Conservation (phyloP, 2,113 vertebrate species). For the Hemichromis elongatus region DNA sequence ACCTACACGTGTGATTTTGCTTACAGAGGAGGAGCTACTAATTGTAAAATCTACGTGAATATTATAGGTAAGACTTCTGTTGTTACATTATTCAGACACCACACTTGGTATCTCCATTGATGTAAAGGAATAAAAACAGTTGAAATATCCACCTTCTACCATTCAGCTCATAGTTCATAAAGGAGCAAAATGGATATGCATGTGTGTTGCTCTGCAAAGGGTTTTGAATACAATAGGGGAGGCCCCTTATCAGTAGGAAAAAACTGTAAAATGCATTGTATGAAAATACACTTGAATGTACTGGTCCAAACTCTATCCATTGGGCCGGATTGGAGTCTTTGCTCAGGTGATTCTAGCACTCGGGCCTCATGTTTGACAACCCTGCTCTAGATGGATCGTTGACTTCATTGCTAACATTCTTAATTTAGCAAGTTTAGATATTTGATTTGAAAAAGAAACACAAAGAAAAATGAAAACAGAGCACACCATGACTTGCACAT, state of each 20-base stretch:
- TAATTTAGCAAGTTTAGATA: neutral
- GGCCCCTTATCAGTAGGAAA: neutral
- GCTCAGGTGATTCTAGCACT: neutral
- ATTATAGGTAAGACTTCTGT: slow-evolving; percentile 45
- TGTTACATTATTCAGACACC: neutral
- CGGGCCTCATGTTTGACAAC: neutral
- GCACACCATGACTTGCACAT: neutral
- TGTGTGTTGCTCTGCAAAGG: neutral
- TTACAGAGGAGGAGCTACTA: neutral
- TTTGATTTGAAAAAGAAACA: neutral
- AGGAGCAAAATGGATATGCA: neutral
- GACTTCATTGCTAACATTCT: neutral
- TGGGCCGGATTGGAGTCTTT: neutral
- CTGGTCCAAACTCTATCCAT: neutral
- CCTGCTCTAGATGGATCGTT: neutral
- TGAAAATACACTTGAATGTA: neutral
- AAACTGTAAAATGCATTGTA: neutral
- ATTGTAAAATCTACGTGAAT: neutral
- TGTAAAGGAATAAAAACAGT: fast-evolving
- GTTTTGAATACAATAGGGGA: neutral
- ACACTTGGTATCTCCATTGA: neutral
- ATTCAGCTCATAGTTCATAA: neutral
- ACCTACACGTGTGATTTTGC: slow-evolving; percentile 54
- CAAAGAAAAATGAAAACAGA: neutral
- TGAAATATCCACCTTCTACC: neutral